Evolutionary conservation across 2,888 invertebrate species (phyloP).

Genomic region (Perithous albicinctus): DNA sequence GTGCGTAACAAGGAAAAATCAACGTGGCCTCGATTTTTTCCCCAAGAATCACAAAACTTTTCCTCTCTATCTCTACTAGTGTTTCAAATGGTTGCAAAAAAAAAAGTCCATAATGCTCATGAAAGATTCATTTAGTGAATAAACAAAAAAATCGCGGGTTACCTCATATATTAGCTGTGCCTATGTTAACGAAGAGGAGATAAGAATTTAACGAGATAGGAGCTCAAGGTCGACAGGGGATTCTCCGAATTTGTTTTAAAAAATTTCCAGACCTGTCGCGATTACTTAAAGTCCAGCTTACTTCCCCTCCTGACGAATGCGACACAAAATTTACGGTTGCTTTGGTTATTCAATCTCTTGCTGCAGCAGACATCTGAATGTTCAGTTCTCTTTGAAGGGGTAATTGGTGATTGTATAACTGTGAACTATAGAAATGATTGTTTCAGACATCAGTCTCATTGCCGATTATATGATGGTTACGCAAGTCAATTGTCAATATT

Average conservation of each 20-base stretch:
- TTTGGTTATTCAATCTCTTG: neutral
- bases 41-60: slow-evolving; percentile 15
- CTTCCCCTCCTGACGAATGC: neutral
- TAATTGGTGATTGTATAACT: neutral
- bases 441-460: neutral
- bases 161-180: neutral
- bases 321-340: neutral
- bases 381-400: neutral
- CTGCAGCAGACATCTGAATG: neutral
- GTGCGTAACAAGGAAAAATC: slow-evolving; percentile 45
- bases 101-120: neutral
- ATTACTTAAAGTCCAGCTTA: neutral
- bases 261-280: neutral
- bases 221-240: neutral
- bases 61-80: neutral
- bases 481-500: neutral
- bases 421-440: neutral
- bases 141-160: slow-evolving; percentile 3
- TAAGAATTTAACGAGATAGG: neutral
- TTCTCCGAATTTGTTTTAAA: neutral
- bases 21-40: slow-evolving; percentile 43
- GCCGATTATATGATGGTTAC: neutral
- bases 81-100: neutral
- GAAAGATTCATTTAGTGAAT: slow-evolving; percentile 7
- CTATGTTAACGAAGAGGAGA: slow-evolving; percentile 1